A percentile compares a stretch with the other conserved stretches of the same genome.
Conservation (phyloP, 2,797 vertebrate genomes). For the Thripadectes ignobilis region DNA sequence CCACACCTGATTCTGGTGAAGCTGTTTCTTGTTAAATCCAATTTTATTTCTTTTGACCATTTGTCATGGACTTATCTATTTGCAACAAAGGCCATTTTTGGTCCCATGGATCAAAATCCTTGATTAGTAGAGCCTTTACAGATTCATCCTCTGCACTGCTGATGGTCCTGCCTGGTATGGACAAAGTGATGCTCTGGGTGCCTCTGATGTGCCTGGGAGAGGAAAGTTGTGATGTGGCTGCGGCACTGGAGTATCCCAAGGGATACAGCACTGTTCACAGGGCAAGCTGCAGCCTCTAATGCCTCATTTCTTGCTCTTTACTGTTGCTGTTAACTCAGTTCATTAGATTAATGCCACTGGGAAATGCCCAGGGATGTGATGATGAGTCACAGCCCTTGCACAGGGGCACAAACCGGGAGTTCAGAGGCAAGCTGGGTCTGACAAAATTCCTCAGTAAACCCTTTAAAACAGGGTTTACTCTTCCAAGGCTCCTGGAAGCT, state of each 20-base stretch:
- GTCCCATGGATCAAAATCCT: not conserved
- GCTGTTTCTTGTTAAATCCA: not conserved
- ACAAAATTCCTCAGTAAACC: not conserved
- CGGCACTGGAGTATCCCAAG: not conserved
- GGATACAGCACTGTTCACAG: not conserved
- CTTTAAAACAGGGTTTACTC: not conserved
- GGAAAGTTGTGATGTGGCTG: not conserved
- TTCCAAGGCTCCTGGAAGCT: not conserved
- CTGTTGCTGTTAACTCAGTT: not conserved
- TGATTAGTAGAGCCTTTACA: not conserved
- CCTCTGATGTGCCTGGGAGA: not conserved
- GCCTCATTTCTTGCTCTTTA: not conserved
- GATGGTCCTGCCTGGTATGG: not conserved
- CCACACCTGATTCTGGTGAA: not conserved
- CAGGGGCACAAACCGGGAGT: fast-evolving
- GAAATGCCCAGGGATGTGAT: not conserved
- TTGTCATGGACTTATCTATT: not conserved
- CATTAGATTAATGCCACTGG: fast-evolving
- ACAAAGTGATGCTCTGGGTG: not conserved
- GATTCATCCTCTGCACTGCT: not conserved
- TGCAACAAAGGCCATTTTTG: not conserved
- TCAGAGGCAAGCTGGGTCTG: not conserved
- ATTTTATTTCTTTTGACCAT: not conserved
- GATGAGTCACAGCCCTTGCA: not conserved
- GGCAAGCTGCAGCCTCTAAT: not conserved